Base-by-base conservation (phyloP, 2,888 invertebrate species). In the Iphiclides podalirius region DNA sequence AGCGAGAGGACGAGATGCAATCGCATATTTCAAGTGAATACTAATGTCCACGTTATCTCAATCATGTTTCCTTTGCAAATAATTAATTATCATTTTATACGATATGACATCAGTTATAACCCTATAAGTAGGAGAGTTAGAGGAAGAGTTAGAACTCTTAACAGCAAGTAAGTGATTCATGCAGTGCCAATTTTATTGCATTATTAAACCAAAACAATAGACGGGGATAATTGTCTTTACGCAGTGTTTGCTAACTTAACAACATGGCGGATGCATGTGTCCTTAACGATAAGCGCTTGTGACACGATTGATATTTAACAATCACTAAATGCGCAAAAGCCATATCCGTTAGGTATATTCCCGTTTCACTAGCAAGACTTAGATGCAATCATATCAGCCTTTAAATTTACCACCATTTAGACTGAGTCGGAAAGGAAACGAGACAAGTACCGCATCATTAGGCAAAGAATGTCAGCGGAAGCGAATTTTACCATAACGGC, bases 361-460 rank as follows among this genome's bases (percentile, higher is more conserved):
- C 39, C 39, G 39, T 49, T 16, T 34, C 33, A 44, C 39, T 44
- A 40, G 23, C 28, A 50, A 41, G 14, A 23, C 17, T 44, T 12
- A 50, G 44, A 50, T 50, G 34, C 26, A 39, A 50, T 44, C 49
- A 13, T 16, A 15, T 20, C n/a, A 33, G 44, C 49, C 34, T 50
- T 35, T 44, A 44, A 50, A 40, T 44, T 43, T 44, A 44, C 49
- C 35, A 34, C 38, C 39, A 38, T 44, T 50, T 50, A 39, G 39
- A 50, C 44, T 50, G 44, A 44, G 44, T 50, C n/a, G 11, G 39
- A 50, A 50, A 44, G 49, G 44, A 13, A 50, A 39, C 39, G 44
- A 44, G 39, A 17, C 49, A 49, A 39, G 39, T 39, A 49, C 44
- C 44, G 44, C 44, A 50, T 44, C 49, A 44, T 50, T 50, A 50